Percentiles rank a stretch among this genome's conserved stretches.
Evolutionary conservation across 2,113 vertebrate genomes (phyloP).

Genomic region (Psilopsiagon aurifrons): DNA sequence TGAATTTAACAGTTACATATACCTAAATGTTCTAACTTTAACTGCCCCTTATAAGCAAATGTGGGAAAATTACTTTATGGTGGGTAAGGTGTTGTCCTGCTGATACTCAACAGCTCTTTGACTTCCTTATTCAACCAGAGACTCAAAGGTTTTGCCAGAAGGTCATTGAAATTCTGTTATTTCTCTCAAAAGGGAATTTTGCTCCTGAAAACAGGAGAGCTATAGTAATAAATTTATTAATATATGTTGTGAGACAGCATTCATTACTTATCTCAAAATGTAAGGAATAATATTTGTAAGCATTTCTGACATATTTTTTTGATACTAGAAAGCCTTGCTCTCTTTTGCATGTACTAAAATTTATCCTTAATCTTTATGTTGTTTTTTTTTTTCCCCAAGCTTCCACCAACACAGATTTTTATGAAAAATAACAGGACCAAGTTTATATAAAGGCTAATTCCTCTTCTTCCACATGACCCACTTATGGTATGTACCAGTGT

Average conservation of each 20-base stretch:
- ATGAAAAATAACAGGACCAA: slow-evolving; percentile 26
- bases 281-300: background rate
- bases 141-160: background rate
- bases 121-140: background rate
- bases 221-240: background rate
- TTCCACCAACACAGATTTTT: slow-evolving; percentile 18
- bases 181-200: background rate
- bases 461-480: slow-evolving; percentile 24
- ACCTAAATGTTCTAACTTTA: background rate
- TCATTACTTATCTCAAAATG: background rate
- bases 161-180: background rate
- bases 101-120: background rate
- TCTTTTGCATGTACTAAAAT: background rate
- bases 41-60: background rate
- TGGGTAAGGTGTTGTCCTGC: background rate
- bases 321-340: background rate
- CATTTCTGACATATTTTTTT: background rate
- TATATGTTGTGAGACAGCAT: background rate
- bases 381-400: background rate
- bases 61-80: background rate
- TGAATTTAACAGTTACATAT: background rate
- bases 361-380: background rate
- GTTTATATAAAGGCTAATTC: slow-evolving; percentile 49
- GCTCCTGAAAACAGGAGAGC: background rate
- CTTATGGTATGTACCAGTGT: background rate